Percentiles rank a stretch among this genome's conserved stretches.
Evolutionary conservation across 1,140 invertebrate genomes (phyloP).

Genomic region (Drosophila sp.): DNA sequence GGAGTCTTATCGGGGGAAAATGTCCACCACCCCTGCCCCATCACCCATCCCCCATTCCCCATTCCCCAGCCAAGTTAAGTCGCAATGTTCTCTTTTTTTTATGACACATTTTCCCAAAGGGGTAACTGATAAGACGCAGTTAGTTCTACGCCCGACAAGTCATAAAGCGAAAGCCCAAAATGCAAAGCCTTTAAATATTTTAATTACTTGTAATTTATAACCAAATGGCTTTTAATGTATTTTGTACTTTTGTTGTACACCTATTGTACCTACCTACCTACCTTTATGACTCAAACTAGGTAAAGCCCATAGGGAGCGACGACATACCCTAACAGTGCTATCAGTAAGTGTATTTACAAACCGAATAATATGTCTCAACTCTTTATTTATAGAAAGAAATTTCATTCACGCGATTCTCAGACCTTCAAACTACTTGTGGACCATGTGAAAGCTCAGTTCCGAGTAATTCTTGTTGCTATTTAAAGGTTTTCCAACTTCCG

Average conservation of each 20-base stretch:
- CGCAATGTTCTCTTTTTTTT: slow-evolving; percentile 46
- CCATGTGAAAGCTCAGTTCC: no score
- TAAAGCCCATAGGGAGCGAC: background rate
- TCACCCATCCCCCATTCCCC: background rate
- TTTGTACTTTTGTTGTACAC: slow-evolving; percentile 21
- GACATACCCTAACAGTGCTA: background rate
- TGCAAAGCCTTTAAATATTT: slow-evolving; percentile 72
- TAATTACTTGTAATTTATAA: slow-evolving; percentile 76
- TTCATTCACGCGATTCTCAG: no score
- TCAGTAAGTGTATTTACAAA: background rate
- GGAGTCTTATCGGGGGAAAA: slow-evolving; percentile 23
- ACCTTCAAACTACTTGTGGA: no score
- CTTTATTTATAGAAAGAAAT: no score
- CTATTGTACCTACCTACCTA: no score
- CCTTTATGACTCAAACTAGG: slow-evolving; percentile 11
- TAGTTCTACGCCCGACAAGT: slow-evolving; percentile 37
- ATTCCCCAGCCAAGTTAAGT: background rate
- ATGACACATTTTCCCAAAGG: slow-evolving; percentile 76
- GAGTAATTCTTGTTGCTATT: no score
- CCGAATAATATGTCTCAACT: no score
- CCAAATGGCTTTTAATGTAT: slow-evolving; percentile 28
- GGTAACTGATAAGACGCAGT: slow-evolving; percentile 54
- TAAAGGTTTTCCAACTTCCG: background rate
- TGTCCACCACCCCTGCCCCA: background rate
- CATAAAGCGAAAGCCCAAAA: slow-evolving; percentile 58